Conservation (phyloP, 1,140 invertebrate species). For the Dinoponera quadriceps region DNA sequence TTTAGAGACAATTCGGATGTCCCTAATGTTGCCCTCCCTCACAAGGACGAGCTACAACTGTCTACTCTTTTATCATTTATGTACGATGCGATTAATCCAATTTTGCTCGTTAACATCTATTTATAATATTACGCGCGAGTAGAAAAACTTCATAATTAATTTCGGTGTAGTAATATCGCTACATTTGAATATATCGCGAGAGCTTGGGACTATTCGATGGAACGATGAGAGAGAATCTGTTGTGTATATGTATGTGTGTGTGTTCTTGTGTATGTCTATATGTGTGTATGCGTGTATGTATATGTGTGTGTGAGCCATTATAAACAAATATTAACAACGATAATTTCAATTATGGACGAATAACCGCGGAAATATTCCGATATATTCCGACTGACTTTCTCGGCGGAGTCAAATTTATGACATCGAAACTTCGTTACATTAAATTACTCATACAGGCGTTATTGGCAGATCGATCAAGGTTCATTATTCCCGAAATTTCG, state of each 20-base stretch:
- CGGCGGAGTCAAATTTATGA: not conserved
- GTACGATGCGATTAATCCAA: not conserved
- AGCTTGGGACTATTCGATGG: not conserved
- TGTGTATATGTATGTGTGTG: too few relatives aligned
- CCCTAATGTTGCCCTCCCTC: constrained; percentile 25
- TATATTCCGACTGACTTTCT: not conserved
- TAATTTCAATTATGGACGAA: constrained; percentile 5
- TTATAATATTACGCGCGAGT: not conserved
- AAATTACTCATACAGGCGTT: constrained; percentile 8
- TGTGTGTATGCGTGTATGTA: too few relatives aligned
- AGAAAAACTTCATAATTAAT: not conserved
- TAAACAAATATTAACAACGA: not conserved
- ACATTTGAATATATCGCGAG: not conserved
- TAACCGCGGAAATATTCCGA: not conserved
- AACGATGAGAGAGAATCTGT: not conserved
- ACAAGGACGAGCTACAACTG: not conserved
- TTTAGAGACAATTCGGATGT: constrained; percentile 52
- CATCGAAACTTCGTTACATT: constrained; percentile 22
- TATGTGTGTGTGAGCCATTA: not conserved
- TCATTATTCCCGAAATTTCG: constrained; percentile 12
- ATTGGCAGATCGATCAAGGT: not conserved
- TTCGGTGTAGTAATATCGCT: not conserved
- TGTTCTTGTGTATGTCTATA: too few relatives aligned
- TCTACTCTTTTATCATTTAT: constrained; percentile 3
- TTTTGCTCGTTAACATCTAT: not conserved